Evolutionary conservation across 2,113 vertebrate species (phyloP), one percentile per base, ranked within the genome.

Genomic region (Brachyhypopomus occidentalis): DNA sequence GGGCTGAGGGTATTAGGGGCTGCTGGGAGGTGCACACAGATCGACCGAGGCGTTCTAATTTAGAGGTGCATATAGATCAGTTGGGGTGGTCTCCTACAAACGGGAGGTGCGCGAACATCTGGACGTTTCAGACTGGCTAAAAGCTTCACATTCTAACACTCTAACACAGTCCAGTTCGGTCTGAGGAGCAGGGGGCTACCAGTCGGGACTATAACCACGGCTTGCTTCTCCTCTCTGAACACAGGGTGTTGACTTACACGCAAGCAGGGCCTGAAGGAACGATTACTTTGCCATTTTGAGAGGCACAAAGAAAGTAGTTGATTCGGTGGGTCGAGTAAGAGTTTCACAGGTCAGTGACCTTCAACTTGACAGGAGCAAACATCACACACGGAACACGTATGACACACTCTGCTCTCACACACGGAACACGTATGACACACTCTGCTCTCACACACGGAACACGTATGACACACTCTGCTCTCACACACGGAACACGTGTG

Each of bases 41-140:
- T 30, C 30, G 30, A 30, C 30, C 30, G 3, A 30, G 30, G 30
- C 30, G 30, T 30, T 84, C 81, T 66, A 72, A 76, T 34, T 60
- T 4, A 2, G 4, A 36, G 64, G 27, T 67, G 27, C 20, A 2
- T 76, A 34, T 77, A 83, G 80, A 89, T 86, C 84, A 52, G 45
- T 2, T 14, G 12, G 45, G 45, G 9, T 52, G 45, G 41, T 9
- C 5, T 41, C 2, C 41, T 41, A 2, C 41, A 6, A 41, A 2
- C 9, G 5, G 30, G 62, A 30, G 60, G 62, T 64, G 62, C 30
- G 4, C 76, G 27, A 75, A 83, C 78, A 88, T 86, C 84, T 84
- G 85, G 81, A 84, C 27, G 80, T 78, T 86, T 90, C 72, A 75
- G 77, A 76, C 74, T 70, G 79, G 69, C 70, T 58, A 64, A 72